Evolutionary conservation across 30 jellyfish, hydroid and myxozoan species (phyloP).

Genomic region (Aurelia aurita complex sp. Pacific): DNA sequence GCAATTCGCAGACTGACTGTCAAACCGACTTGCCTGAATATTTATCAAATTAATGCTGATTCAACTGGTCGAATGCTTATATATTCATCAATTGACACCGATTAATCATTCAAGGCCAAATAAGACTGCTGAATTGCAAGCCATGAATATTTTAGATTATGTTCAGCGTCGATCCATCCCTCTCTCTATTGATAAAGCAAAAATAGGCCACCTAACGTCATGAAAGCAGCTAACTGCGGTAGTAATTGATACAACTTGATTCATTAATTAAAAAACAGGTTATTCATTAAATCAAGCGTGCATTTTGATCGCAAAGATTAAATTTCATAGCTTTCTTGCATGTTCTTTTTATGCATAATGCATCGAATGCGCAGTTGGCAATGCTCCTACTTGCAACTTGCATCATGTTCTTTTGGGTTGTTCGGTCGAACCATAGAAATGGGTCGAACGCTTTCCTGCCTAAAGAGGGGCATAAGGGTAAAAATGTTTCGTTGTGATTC

Average conservation of each 20-base stretch:
- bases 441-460: no score
- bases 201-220: background rate
- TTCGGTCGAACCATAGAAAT: no score
- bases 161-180: background rate
- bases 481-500: no score
- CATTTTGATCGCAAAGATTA: background rate
- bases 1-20: background rate
- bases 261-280: slow-evolving; percentile 8
- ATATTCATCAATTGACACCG: no score
- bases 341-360: background rate
- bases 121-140: background rate
- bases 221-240: background rate
- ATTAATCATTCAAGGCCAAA: background rate
- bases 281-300: background rate
- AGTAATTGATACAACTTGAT: background rate
- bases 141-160: background rate
- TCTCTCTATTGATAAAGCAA: background rate
- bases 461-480: no score
- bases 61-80: no score
- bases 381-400: no score
- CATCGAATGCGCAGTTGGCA: no score
- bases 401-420: no score
- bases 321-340: background rate
- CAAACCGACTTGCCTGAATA: background rate
- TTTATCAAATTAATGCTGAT: background rate